Evolutionary conservation across 2,888 invertebrate genomes (phyloP), one percentile per base, ranked within the genome.

Genomic region (Volucella zonaria): DNA sequence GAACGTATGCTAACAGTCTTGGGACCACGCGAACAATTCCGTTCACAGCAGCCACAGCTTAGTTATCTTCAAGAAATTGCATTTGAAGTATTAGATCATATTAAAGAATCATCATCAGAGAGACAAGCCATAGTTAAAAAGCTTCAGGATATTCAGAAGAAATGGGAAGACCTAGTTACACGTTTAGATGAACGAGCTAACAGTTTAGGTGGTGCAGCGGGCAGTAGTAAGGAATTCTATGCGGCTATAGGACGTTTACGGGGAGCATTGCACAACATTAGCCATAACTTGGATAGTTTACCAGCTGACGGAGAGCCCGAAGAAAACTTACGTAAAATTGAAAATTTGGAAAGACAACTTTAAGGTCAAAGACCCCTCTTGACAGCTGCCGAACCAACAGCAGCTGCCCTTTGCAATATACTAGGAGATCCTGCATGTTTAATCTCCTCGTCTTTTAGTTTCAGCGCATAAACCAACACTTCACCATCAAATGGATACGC

Each of bases 1-100:
- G 98, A 98, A 89, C 95, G 97, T 88, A 98, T 99, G 98, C 93
- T 99, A 92, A 95, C 96, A 0, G 98, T 98, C 0, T 93, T 99
- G 0, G 99, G 99, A 15, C 98, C 98, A 61, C 95, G 98, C 82
- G 99, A 99, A 91, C 99, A 99, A 92, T 96, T 98, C 93, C 94
- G 97, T 80, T 95, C 96, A 0, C 98, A 99, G 91, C 97, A 98
- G 90, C 97, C 98, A 0, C 96, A 97, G 88, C 92, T 98, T 82
- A 95, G 96, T 81, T 96, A 97, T 90, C 93, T 98, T 87, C 95
- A 97, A 87, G 95, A 96, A 87, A 94, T 97, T 43, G 97, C 96
- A 0, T 95, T 95, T 58, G 94, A 95, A 14, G 95, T 97, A 1
- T 92, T 98, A 61, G 94, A 92, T 80, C 92, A 93, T 23, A 91